These are phyloP conservation scores for Cheiracanthium punctorium DNA, from an alignment of 2,888 invertebrate species.

Conservation along the genomic window DNA sequence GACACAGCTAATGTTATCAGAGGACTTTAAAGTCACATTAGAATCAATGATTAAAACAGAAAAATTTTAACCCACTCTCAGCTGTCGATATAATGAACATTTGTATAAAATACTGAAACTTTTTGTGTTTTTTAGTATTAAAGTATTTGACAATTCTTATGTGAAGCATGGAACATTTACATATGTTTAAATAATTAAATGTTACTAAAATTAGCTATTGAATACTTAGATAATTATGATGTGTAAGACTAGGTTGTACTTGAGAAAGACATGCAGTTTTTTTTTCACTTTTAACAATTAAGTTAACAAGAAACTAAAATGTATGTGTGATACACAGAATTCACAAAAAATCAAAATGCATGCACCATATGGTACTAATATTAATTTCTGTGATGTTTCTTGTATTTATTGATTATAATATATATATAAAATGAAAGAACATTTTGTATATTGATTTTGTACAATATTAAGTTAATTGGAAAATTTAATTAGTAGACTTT, in stretches of 20 bases:
- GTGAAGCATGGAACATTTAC: neutral
- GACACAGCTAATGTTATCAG: no score
- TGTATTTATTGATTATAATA: neutral
- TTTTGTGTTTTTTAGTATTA: no score
- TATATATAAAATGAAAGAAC: neutral
- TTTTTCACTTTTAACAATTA: neutral
- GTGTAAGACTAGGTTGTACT: neutral
- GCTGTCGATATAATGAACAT: no score
- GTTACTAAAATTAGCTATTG: neutral
- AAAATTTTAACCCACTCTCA: no score
- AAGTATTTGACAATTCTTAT: neutral
- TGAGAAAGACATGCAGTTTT: neutral
- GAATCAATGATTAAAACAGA: no score
- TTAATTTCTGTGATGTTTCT: neutral
- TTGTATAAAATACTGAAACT: no score
- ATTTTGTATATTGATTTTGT: neutral
- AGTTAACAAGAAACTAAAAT: neutral
- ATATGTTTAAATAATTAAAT: neutral
- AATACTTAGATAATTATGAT: neutral
- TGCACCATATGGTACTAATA: neutral
- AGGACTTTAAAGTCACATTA: no score
- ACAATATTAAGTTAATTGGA: neutral
- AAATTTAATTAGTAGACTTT: neutral
- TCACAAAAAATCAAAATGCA: neutral
- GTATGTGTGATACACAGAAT: neutral